Conservation (phyloP, 2,797 vertebrate genomes). For the Anguilla pacifica region DNA sequence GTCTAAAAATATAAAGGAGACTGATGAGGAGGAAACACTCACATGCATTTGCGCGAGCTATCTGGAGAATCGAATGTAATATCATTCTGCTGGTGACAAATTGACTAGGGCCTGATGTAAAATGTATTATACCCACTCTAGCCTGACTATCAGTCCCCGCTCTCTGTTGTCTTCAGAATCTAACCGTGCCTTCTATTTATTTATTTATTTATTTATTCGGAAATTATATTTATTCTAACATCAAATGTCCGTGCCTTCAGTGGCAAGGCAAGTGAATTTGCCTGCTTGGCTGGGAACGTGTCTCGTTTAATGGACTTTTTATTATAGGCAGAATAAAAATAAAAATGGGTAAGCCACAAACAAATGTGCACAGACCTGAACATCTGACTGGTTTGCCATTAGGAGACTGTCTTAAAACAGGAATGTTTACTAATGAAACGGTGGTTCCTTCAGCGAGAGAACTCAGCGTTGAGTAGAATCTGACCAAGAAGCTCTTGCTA, state of each 20-base stretch:
- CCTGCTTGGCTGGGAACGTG: conserved; percentile 60
- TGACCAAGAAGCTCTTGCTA: neutral
- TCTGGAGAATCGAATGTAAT: conserved; percentile 73
- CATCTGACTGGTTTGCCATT: neutral
- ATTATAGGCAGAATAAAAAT: conserved; percentile 62
- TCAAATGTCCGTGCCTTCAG: conserved; percentile 51
- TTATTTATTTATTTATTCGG: conserved; percentile 33
- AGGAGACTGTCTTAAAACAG: neutral
- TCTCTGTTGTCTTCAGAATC: conserved; percentile 27
- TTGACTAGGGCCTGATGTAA: conserved; percentile 77
- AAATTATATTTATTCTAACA: conserved; percentile 60
- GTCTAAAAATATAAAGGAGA: conserved; percentile 97
- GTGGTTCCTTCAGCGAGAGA: conserved; percentile 3
- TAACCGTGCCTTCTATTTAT: neutral
- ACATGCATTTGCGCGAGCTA: conserved; percentile 79
- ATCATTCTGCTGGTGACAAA: conserved; percentile 72
- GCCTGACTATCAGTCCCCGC: conserved; percentile 64
- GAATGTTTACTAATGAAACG: conserved; percentile 2
- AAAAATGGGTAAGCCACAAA: conserved; percentile 61
- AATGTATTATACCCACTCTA: conserved; percentile 67
- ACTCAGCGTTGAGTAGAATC: neutral
- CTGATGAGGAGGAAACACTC: conserved; percentile 87
- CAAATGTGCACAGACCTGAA: conserved; percentile 44
- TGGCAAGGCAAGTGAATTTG: conserved; percentile 63
- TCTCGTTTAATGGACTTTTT: conserved; percentile 65